Percentiles rank a stretch among this genome's conserved stretches.
phyloP scores from a whole-genome alignment of 2,797 vertebrate species.

The Hypotaenidia philippensis region DNA sequence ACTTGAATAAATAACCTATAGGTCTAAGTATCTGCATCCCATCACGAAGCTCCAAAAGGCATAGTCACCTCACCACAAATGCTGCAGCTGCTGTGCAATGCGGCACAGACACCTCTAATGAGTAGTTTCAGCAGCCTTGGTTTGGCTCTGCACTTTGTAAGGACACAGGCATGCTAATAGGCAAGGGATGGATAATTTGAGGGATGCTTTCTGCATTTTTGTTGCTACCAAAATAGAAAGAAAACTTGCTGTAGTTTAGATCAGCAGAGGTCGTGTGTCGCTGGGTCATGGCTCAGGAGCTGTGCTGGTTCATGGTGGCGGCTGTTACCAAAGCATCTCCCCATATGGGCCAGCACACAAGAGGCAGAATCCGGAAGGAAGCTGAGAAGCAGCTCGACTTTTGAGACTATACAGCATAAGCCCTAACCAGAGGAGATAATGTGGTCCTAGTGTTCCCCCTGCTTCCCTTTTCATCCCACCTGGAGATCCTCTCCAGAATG shows the following conservation, averaged over 20 bases:
- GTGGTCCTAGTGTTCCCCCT: no score
- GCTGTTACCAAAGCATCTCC: neutral
- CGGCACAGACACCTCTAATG: neutral
- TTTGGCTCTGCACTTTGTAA: neutral
- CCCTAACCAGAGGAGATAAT: fast-evolving
- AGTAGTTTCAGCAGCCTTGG: neutral
- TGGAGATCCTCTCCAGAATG: neutral
- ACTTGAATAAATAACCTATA: neutral
- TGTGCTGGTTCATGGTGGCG: neutral
- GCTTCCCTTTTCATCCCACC: neutral
- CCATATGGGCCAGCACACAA: fast-evolving
- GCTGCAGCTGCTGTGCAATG: neutral
- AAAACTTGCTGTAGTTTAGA: neutral
- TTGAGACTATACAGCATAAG: neutral
- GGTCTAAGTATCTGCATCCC: neutral
- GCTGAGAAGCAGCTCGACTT: neutral
- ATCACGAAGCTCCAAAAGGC: neutral
- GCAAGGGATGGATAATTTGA: neutral
- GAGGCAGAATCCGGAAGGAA: neutral
- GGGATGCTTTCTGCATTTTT: neutral
- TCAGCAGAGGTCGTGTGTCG: fast-evolving
- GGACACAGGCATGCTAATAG: neutral
- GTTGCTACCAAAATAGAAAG: neutral
- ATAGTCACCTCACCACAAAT: neutral
- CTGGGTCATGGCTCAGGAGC: neutral